Base-by-base conservation (phyloP, 2,113 vertebrate genomes). In the Sturnus vulgaris region DNA sequence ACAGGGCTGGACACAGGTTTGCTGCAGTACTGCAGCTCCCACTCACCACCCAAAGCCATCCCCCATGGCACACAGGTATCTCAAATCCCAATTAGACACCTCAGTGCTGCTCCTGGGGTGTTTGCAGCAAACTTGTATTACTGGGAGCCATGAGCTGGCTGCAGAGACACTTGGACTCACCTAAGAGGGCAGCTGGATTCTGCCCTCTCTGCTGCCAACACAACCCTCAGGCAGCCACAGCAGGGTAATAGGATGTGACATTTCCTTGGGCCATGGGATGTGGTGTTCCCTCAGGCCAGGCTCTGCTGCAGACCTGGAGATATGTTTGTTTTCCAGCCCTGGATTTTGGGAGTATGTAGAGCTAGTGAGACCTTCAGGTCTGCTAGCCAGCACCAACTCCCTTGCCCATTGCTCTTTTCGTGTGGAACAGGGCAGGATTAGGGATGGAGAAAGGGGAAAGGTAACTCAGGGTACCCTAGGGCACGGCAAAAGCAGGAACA, bases 181-280 rank as follows among this genome's bases (percentile, higher is more conserved):
- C 46, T 6, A 1, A 18, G 92, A 30, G 47, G 31, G 17, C 28
- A 49, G 11, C 12, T 31, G 30, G 40, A 17, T 40, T 33, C 68
- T 33, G 23, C 60, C 40, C 56, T n/a, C 10, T 1, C 42, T 2
- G 4, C 18, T 53, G 73, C 59, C 5, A 5, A 20, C 25, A 7
- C 1, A 13, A 3, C 28, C 9, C 8, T 47, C 33, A 13, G 50
- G 8, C 39, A 55, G 52, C 15, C 19, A 1, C 3, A 2, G 33
- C 0, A 0, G 20, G 8, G 19, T 18, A 2, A 11, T 4, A 47
- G 66, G 15, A 65, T 23, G 28, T 11, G 42, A 7, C 2, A 2
- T 60, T 66, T 53, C 39, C n/a, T 42, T 40, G n/a, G 27, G 10
- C 20, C 3, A 7, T 5, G 61, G 61, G 22, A 33, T 16, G 30